Percentiles rank a stretch among this genome's conserved stretches.
These are phyloP conservation scores for Atrichornis clamosus DNA, from an alignment of 2,113 vertebrate species.

Conservation along the genomic window DNA sequence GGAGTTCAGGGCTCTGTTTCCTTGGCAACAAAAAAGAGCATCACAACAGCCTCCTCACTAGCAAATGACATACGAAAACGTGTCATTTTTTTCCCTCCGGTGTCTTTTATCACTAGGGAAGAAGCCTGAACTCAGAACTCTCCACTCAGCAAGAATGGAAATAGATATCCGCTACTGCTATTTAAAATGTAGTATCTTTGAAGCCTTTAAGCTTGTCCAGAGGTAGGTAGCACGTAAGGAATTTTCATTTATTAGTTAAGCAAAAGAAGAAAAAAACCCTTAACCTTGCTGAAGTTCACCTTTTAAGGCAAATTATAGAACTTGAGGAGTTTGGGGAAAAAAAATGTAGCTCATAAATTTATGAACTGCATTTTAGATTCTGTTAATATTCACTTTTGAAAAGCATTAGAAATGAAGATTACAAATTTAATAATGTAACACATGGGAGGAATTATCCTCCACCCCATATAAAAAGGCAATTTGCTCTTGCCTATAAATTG, in stretches of 20 bases:
- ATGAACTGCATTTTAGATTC: slow-evolving; percentile 67
- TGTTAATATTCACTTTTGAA: slow-evolving; percentile 69
- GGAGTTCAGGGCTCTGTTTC: slow-evolving; percentile 33
- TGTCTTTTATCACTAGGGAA: neutral
- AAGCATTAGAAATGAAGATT: slow-evolving; percentile 75
- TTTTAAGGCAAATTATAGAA: slow-evolving; percentile 68
- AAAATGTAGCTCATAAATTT: slow-evolving; percentile 62
- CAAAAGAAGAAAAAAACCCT: neutral
- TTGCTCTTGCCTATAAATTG: slow-evolving; percentile 61
- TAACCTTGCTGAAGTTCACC: slow-evolving; percentile 43
- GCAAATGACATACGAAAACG: neutral
- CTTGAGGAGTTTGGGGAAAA: slow-evolving; percentile 37
- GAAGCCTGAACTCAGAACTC: slow-evolving; percentile 10
- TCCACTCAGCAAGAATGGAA: slow-evolving; percentile 19
- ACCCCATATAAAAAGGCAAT: slow-evolving; percentile 63
- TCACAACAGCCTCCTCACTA: slow-evolving; percentile 33
- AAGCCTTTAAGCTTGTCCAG: neutral
- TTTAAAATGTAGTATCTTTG: neutral
- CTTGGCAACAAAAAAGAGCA: slow-evolving; percentile 51
- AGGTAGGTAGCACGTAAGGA: neutral
- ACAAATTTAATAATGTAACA: slow-evolving; percentile 76
- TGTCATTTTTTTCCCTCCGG: neutral
- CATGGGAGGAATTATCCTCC: slow-evolving; percentile 55
- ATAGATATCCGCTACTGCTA: neutral
- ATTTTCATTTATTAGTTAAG: slow-evolving; percentile 43